Base-by-base conservation (phyloP, 2,888 invertebrate genomes). In the Ennomos fuscantarius region DNA sequence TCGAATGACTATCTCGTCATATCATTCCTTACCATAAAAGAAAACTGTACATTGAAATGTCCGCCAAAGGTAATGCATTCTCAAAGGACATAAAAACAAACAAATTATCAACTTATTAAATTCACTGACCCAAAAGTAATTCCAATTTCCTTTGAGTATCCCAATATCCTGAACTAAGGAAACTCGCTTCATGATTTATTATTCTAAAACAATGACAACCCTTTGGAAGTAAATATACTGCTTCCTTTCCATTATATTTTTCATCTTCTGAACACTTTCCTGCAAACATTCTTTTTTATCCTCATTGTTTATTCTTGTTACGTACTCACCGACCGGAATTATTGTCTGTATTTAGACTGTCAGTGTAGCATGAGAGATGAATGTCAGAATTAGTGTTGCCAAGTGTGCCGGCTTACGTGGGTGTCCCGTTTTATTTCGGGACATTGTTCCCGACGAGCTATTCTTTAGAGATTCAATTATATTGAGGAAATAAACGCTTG, bases 371-470 rank as follows among this genome's bases (percentile, higher is more conserved):
- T 13, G 15, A 33, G 34, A 55, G 33, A 44, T 55, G 55, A 44
- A 49, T 45, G 44, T 49, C 44, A 45, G 49, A 49, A 55, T 31
- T 50, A 49, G 49, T 55, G 49, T 45, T 55, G 49, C 49, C 45
- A 55, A 55, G 55, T 44, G 36, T 31, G 44, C 34, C 31, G 31
- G 44, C 35, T 49, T 39, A 55, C 55, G 48, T 40, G 43, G 43
- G 48, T 8, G 55, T 43, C 37, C 34, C 24, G 42, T 37, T 47
- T 48, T 43, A 41, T 43, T 33, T 54, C 5, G 9, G 15, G n/a
- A 49, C 31, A 32, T 32, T 35, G 41, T 31, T 10, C 11, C 42
- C 15, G 13, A 33, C 31, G 46, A 41, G 8, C 45, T 46, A 41
- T 53, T 46, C 52, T 45, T 35, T 34, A 40, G n/a, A 40, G 24